Conservation (phyloP, 2,113 vertebrate genomes). For the Larimichthys polyactis region DNA sequence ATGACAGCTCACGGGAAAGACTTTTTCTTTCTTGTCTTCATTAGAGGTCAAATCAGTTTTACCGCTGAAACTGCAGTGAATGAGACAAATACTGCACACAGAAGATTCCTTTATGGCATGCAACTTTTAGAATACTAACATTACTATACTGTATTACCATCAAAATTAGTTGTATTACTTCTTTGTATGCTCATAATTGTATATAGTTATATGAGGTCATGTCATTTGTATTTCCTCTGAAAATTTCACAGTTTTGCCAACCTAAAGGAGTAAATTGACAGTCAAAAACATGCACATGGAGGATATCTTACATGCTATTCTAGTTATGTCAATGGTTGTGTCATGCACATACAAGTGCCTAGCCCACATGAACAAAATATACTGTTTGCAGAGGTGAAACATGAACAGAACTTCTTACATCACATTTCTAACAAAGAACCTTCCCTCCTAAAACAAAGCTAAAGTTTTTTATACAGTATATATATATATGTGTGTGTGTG, state of each 20-base stretch:
- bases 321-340: neutral
- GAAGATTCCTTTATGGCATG: neutral
- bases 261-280: neutral
- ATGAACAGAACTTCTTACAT: constrained; percentile 1
- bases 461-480: too few species aligned
- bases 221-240: neutral
- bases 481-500: too few species aligned
- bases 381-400: neutral
- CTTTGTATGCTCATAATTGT: neutral
- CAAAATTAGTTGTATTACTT: neutral
- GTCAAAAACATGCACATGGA: neutral
- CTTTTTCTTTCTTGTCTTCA: neutral
- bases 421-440: neutral
- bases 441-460: neutral
- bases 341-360: neutral
- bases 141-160: neutral
- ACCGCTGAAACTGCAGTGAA: constrained; percentile 13
- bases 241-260: neutral
- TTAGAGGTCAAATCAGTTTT: constrained; percentile 16
- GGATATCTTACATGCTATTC: neutral
- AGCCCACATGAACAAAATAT: neutral
- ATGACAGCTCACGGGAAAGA: constrained; percentile 12
- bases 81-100: neutral
- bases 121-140: constrained; percentile 18
- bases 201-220: neutral